Evolutionary conservation across 2,888 invertebrate genomes (phyloP), one percentile per base, ranked within the genome.

Genomic region (Sarcophaga carnaria): DNA sequence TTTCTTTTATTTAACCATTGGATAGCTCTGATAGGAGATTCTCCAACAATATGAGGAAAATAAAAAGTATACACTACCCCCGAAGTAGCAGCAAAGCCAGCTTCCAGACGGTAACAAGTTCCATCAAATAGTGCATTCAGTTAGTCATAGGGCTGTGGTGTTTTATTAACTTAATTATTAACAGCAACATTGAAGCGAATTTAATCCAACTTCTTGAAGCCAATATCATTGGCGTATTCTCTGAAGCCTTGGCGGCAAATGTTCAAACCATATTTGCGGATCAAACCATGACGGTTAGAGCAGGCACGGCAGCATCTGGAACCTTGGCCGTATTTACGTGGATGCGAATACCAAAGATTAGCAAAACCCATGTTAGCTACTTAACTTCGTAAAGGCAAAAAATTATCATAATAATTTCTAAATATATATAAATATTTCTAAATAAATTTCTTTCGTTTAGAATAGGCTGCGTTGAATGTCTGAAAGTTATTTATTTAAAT

Each of bases 231-330:
- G 89, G 99, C 98, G 94, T 99, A 99, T 94, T 99, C 99, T 94
- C 99, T 96, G 95, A 99, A 99, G 94, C 99, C 99, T 94, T 99
- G 98, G 93, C 99, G 95, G 95, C 99, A 99, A 91, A 99, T 96
- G 94, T 98, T 98, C 90, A 99, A 95, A 69, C 98, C 98, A 93
- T 99, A 99, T 95, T 99, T 99, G 89, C 99, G 96, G 94, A 99
- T 99, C 88, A 99, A 95, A 93, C 99, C 99, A 94, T 99, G 99
- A 92, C 97, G 96, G 94, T 99, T 99, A 88, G 98, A 97, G 95
- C 99, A 99, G 80, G 99, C 97, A 90, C 99, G 99, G 95, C 99
- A 49, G 12, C 49, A 97, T 92, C 99, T 96, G 81, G 99, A 99
- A 92, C 99, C 99, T 94, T 98, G 98, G 89, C 99, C 99, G 94